Evolutionary conservation across 2,888 invertebrate species (phyloP).

Genomic region (Microchrysa polita): DNA sequence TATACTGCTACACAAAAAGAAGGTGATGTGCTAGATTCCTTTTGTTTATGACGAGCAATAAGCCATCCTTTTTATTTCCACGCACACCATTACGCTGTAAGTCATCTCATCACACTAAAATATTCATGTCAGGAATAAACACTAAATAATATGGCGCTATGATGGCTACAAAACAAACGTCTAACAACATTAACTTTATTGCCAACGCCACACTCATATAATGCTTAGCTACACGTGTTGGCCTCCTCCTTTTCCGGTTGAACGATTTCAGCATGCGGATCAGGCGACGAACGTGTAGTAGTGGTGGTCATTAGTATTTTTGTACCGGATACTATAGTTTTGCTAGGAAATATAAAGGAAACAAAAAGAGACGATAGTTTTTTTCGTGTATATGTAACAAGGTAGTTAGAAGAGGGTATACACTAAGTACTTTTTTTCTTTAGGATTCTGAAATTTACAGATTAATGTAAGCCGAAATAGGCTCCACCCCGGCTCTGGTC

Average conservation of each 20-base stretch:
- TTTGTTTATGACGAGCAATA: conserved; percentile 15
- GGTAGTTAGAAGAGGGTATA: too few relatives aligned
- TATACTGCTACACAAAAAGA: too few relatives aligned
- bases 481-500: too few relatives aligned
- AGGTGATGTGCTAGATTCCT: neutral
- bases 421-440: too few relatives aligned
- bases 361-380: too few relatives aligned
- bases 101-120: conserved; percentile 37
- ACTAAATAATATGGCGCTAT: conserved; percentile 21
- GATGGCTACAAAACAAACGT: conserved; percentile 3
- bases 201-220: conserved; percentile 13
- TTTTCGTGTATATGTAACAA: too few relatives aligned
- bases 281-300: too few relatives aligned
- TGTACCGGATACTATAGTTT: too few relatives aligned
- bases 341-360: too few relatives aligned
- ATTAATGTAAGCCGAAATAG: too few relatives aligned
- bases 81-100: neutral
- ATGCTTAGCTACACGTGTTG: neutral
- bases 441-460: too few relatives aligned
- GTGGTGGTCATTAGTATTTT: too few relatives aligned
- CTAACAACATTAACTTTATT: conserved; percentile 37
- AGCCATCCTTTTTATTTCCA: conserved; percentile 18
- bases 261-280: neutral
- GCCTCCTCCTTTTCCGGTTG: neutral
- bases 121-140: conserved; percentile 40